Conservation (phyloP, 2,797 vertebrate genomes). For the Falco columbarius region DNA sequence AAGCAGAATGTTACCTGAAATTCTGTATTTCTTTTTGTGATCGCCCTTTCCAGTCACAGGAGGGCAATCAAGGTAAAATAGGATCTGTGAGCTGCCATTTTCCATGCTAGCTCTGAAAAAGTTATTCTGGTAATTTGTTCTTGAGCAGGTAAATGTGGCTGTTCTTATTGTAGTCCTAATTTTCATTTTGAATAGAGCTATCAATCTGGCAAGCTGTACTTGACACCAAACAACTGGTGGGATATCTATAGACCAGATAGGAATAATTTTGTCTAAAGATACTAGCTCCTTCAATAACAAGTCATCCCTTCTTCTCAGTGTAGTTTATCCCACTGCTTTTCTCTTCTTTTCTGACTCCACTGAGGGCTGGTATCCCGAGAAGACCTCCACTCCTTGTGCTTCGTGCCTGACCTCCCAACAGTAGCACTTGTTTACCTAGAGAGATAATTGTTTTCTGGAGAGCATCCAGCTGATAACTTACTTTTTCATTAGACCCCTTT, state of each 20-base stretch:
- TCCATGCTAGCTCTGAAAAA: not conserved
- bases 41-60: not conserved
- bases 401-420: constrained; percentile 35
- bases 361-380: constrained; percentile 32
- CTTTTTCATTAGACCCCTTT: constrained; percentile 49
- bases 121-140: not conserved
- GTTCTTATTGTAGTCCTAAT: not conserved
- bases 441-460: constrained; percentile 53
- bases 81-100: not conserved
- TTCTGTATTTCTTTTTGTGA: not conserved
- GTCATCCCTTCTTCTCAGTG: not conserved
- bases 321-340: not conserved
- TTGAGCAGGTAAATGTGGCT: not conserved
- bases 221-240: not conserved
- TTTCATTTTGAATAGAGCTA: constrained; percentile 19
- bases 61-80: not conserved
- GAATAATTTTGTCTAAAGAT: not conserved
- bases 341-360: not conserved
- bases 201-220: not conserved
- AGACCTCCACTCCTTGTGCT: not conserved
- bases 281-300: not conserved
- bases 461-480: constrained; percentile 50
- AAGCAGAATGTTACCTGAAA: not conserved
- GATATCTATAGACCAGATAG: not conserved
- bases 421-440: constrained; percentile 56